These are phyloP conservation scores for Cotesia congregata DNA, from an alignment of 2,888 invertebrate genomes.

Conservation along the genomic window DNA sequence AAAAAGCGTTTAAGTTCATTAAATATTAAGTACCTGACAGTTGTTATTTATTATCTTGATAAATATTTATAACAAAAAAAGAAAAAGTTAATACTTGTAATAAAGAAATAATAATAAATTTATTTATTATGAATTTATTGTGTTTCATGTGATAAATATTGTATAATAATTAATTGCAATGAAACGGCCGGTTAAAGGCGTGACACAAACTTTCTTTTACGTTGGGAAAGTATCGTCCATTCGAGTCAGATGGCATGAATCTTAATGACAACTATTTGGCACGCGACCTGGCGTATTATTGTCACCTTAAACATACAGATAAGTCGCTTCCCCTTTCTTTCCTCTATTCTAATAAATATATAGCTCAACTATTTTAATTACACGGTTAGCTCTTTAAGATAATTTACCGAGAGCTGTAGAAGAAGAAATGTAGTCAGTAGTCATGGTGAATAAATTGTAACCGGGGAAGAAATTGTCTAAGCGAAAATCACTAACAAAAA, in stretches of 20 bases:
- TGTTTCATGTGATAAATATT: not conserved
- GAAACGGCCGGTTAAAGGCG: conserved; percentile 29
- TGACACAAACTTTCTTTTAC: conserved; percentile 24
- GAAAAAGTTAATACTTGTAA: not conserved
- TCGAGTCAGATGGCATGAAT: conserved; percentile 23
- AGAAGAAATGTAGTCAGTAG: not conserved
- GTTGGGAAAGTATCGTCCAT: conserved; percentile 17
- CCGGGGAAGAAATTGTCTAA: conserved; percentile 2
- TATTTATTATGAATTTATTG: not conserved
- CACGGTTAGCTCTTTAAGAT: not conserved
- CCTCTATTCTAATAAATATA: not conserved
- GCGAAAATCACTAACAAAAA: not conserved
- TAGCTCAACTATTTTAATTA: not conserved
- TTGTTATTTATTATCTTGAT: too few species aligned
- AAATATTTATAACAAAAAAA: too few species aligned
- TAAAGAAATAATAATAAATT: not conserved
- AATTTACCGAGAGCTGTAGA: too few species aligned
- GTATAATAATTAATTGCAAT: conserved; percentile 27
- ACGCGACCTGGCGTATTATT: conserved; percentile 27
- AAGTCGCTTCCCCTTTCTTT: not conserved
- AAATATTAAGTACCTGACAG: too few species aligned
- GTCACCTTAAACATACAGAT: conserved; percentile 31
- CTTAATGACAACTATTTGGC: conserved; percentile 36
- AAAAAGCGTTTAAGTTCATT: too few species aligned
- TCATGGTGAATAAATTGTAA: not conserved